A percentile compares a stretch with the other conserved stretches of the same genome.
These are phyloP conservation scores for Caenorhabditis briggsae DNA, from an alignment of 1,140 invertebrate genomes.

Conservation along the genomic window DNA sequence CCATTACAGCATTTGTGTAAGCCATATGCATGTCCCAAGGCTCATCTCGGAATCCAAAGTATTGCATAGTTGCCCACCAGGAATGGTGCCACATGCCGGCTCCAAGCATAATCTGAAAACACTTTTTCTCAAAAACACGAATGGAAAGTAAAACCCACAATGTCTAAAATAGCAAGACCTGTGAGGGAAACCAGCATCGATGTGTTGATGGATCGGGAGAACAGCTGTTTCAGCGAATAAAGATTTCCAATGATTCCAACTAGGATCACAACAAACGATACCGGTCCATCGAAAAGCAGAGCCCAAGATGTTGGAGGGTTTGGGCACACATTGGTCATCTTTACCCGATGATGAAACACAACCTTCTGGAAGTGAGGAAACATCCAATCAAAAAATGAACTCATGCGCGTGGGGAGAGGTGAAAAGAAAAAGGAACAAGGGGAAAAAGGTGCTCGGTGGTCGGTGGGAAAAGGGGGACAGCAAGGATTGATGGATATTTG, in stretches of 20 bases:
- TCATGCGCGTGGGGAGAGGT: not conserved
- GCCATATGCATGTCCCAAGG: slow-evolving; percentile 53
- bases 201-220: slow-evolving; percentile 49
- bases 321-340: slow-evolving; percentile 29
- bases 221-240: slow-evolving; percentile 43
- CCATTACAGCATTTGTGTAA: slow-evolving; percentile 18
- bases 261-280: not conserved
- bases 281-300: slow-evolving; percentile 11
- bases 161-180: slow-evolving; percentile 55
- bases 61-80: slow-evolving; percentile 53
- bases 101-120: slow-evolving; percentile 20
- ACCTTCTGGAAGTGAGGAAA: not conserved
- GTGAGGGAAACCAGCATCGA: slow-evolving; percentile 53
- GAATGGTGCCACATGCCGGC: slow-evolving; percentile 54
- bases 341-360: slow-evolving; percentile 12
- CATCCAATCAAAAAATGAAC: not conserved
- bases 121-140: not conserved
- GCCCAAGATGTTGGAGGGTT: slow-evolving; percentile 11
- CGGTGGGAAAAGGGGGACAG: not conserved
- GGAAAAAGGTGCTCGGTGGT: slow-evolving; percentile 13
- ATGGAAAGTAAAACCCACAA: not conserved
- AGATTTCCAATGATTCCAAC: slow-evolving; percentile 56
- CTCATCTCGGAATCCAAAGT: not conserved
- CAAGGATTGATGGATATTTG: slow-evolving; percentile 37
- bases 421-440: not conserved